Evolutionary conservation across 1,140 invertebrate species (phyloP).

Genomic region (Aphidius ervi): DNA sequence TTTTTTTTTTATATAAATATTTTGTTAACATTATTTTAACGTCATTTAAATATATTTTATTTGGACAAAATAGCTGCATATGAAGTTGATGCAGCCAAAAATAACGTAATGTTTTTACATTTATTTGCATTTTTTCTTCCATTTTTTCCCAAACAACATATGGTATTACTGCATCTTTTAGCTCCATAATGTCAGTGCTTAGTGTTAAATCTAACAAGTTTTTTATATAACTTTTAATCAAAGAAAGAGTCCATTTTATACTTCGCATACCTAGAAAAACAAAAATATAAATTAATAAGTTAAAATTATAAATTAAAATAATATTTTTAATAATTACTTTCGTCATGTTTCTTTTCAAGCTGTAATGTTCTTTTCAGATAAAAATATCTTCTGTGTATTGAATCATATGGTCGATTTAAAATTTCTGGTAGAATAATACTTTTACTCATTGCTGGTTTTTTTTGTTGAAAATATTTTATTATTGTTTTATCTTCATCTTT

Average conservation of each 20-base stretch:
- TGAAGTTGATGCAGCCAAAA: conserved; percentile 41
- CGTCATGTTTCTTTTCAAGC: conserved; percentile 6
- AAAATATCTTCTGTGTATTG: conserved; percentile 28
- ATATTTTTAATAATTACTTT: background rate
- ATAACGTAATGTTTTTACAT: conserved; percentile 23
- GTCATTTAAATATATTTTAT: conserved; percentile 36
- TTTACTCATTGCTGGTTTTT: conserved; percentile 3
- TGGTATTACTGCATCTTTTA: conserved; percentile 37
- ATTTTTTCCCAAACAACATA: conserved; percentile 37
- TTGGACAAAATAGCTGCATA: conserved; percentile 38
- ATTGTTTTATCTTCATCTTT: conserved; percentile 27
- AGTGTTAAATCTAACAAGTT: conserved; percentile 30
- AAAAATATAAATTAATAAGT: too few species aligned
- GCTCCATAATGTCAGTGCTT: conserved; percentile 32
- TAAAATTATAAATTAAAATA: too few species aligned
- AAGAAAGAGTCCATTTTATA: conserved; percentile 24
- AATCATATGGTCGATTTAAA: conserved; percentile 26
- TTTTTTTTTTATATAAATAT: conserved; percentile 34
- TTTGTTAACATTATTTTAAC: conserved; percentile 44
- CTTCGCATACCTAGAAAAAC: background rate
- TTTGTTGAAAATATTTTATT: conserved; percentile 20
- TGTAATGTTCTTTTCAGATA: conserved; percentile 11
- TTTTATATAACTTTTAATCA: conserved; percentile 31
- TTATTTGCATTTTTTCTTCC: conserved; percentile 32
- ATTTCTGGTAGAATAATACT: conserved; percentile 26